Evolutionary conservation across 1,140 invertebrate genomes (phyloP).

Genomic region (Cepaea nemoralis): DNA sequence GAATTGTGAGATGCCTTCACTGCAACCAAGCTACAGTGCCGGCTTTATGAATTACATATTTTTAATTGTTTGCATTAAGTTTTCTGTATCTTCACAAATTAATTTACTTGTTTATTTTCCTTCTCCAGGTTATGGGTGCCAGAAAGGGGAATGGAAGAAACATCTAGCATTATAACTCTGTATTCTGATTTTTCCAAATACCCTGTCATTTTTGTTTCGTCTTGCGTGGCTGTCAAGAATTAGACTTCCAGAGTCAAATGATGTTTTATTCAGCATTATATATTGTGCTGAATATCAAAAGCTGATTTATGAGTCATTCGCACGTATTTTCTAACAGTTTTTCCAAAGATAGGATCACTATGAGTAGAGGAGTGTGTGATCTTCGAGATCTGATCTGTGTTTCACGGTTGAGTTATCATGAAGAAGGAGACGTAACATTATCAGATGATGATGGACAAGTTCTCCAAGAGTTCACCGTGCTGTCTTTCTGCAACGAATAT

Average conservation of each 20-base stretch:
- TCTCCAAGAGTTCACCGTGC: conserved; percentile 15
- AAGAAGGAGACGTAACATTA: conserved; percentile 57
- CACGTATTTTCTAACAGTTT: too few relatives aligned
- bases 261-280: conserved; percentile 31
- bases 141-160: conserved; percentile 15
- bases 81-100: too few relatives aligned
- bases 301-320: too few relatives aligned
- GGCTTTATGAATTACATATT: too few relatives aligned
- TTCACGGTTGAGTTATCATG: conserved; percentile 63
- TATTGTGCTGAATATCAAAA: too few relatives aligned
- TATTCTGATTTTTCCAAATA: conserved; percentile 32
- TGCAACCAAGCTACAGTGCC: too few relatives aligned
- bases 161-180: conserved; percentile 7
- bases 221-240: conserved; percentile 34
- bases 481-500: neutral
- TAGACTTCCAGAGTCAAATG: conserved; percentile 26
- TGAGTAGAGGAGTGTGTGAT: conserved; percentile 69
- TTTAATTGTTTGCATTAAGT: too few relatives aligned
- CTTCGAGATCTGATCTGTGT: conserved; percentile 69
- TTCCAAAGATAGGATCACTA: conserved; percentile 35
- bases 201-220: conserved; percentile 24
- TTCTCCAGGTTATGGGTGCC: neutral
- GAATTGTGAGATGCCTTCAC: too few relatives aligned
- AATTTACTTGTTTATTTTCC: too few relatives aligned
- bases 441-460: conserved; percentile 46